Percentiles rank a stretch among this genome's conserved stretches.
phyloP scores from a whole-genome alignment of 2,797 vertebrate species.

The Macropodus opercularis region DNA sequence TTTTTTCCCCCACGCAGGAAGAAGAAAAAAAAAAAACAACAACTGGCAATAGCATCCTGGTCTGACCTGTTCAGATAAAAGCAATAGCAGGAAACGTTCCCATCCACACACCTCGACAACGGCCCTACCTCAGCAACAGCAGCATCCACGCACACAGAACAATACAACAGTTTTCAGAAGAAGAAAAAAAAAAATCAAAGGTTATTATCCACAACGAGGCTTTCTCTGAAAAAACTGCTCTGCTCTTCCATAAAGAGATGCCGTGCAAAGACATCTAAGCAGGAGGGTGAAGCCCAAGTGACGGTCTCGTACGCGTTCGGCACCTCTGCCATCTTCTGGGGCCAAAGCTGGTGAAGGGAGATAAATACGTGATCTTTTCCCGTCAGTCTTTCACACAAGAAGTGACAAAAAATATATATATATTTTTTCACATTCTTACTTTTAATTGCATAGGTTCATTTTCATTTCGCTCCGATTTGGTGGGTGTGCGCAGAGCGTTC shows the following conservation, averaged over 20 bases:
- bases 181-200: conserved; percentile 25
- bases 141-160: conserved; percentile 36
- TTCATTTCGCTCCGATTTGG: conserved; percentile 59
- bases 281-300: conserved; percentile 33
- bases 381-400: conserved; percentile 54
- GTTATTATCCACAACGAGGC: no score
- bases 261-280: conserved; percentile 41
- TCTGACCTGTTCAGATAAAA: conserved; percentile 52
- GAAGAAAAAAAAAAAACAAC: conserved; percentile 5
- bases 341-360: conserved; percentile 47
- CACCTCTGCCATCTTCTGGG: conserved; percentile 42
- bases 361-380: conserved; percentile 57
- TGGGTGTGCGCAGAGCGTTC: conserved; percentile 57
- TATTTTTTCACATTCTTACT: conserved; percentile 37
- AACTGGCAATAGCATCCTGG: conserved; percentile 36
- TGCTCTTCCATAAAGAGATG: conserved; percentile 46
- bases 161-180: conserved; percentile 31
- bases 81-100: conserved; percentile 27
- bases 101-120: conserved; percentile 40
- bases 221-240: conserved; percentile 47
- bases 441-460: conserved; percentile 50
- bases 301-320: conserved; percentile 27
- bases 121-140: conserved; percentile 21
- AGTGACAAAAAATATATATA: conserved; percentile 41
- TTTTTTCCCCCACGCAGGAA: conserved; percentile 31